phyloP scores from a whole-genome alignment of 2,113 vertebrate genomes.

The Chaetura pelagica region DNA sequence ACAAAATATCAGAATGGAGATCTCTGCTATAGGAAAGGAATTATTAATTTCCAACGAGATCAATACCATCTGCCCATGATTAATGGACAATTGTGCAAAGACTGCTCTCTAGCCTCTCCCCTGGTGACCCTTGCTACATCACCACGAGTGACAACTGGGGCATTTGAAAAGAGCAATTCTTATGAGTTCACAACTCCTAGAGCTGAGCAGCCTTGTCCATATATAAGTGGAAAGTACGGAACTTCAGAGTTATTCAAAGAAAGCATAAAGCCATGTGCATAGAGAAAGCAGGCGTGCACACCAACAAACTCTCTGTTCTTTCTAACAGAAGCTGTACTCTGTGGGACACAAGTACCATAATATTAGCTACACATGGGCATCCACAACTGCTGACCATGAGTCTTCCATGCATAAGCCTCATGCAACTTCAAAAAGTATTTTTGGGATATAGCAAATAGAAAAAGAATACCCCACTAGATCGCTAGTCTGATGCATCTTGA shows the following conservation, averaged over 20 bases:
- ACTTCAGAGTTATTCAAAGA: slow-evolving; percentile 24
- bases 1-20: not conserved
- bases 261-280: slow-evolving; percentile 62
- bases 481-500: not conserved
- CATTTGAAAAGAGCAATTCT: not conserved
- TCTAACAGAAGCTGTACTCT: slow-evolving; percentile 56
- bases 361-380: not conserved
- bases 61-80: not conserved
- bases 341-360: not conserved
- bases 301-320: slow-evolving; percentile 29
- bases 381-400: not conserved
- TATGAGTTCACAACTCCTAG: not conserved
- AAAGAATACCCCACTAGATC: not conserved
- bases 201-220: not conserved
- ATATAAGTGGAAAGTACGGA: not conserved
- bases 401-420: not conserved
- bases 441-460: not conserved
- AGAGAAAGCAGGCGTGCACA: slow-evolving; percentile 63
- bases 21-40: not conserved
- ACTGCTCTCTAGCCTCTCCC: not conserved
- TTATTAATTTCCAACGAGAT: not conserved
- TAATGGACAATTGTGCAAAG: not conserved
- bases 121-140: not conserved
- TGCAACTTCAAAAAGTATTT: not conserved
- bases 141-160: not conserved